A percentile compares a stretch with the other conserved stretches of the same genome.
Evolutionary conservation across 2,113 vertebrate species (phyloP).

Genomic region (Butorides virescens): DNA sequence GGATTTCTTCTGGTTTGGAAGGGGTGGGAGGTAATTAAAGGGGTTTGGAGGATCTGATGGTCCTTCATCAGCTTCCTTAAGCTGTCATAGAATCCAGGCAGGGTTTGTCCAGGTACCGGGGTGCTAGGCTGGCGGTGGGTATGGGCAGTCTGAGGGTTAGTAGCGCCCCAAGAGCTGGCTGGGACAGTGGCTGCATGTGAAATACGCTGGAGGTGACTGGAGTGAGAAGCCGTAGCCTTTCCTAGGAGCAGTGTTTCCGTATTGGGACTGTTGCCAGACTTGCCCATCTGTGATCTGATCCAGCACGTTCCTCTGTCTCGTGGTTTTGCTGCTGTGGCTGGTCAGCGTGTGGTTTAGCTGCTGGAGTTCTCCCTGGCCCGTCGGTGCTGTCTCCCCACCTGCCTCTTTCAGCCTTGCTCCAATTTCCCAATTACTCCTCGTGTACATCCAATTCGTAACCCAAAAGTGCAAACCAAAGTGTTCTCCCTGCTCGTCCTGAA

Average conservation of each 20-base stretch:
- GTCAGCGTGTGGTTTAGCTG: neutral
- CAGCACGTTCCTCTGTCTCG: neutral
- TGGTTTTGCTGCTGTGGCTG: neutral
- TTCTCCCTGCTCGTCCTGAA: neutral
- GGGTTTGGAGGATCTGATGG: neutral
- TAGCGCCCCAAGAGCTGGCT: rapidly evolving
- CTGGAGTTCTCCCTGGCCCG: neutral
- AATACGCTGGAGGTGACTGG: neutral
- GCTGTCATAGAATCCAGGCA: neutral
- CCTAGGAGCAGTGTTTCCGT: neutral
- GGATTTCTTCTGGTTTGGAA: neutral
- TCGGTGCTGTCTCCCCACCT: neutral
- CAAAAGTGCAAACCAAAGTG: neutral
- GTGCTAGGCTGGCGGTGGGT: neutral
- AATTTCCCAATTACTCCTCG: neutral
- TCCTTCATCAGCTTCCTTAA: neutral
- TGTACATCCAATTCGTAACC: neutral
- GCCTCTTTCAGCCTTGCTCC: neutral
- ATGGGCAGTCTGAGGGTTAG: neutral
- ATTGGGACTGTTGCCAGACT: neutral
- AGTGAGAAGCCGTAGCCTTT: neutral
- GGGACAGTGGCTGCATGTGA: neutral
- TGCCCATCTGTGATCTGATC: neutral
- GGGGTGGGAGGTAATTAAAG: neutral
- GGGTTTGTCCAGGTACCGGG: neutral